Percentiles rank a stretch among this genome's conserved stretches.
These are phyloP conservation scores for Pristionchus pacificus DNA, from an alignment of 1,140 invertebrate species.

Conservation along the genomic window DNA sequence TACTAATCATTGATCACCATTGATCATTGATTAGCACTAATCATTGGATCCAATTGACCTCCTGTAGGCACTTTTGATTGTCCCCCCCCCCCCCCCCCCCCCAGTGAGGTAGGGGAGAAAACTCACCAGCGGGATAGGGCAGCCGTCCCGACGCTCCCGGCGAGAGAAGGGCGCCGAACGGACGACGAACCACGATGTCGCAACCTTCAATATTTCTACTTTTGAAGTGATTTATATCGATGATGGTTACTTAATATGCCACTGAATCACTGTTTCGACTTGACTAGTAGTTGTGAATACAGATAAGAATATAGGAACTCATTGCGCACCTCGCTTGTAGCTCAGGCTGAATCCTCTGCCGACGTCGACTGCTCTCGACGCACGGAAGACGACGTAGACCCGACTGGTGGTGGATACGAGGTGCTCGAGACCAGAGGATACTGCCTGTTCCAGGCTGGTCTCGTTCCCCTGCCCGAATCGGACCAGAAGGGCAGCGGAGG, in stretches of 20 bases:
- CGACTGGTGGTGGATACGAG: conserved; percentile 83
- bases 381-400: conserved; percentile 85
- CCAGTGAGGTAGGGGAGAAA: no score
- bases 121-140: not conserved
- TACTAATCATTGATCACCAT: no score
- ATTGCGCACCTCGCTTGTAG: conserved; percentile 71
- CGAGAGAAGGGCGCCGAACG: conserved; percentile 42
- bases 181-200: conserved; percentile 43
- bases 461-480: conserved; percentile 65
- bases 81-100: no score
- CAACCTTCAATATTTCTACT: conserved; percentile 35
- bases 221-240: not conserved
- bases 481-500: conserved; percentile 75
- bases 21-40: no score
- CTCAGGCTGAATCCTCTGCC: conserved; percentile 83
- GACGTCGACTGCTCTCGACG: conserved; percentile 75
- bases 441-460: conserved; percentile 65
- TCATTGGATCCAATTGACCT: no score
- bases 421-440: conserved; percentile 58
- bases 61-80: no score
- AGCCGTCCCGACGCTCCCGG: conserved; percentile 32
- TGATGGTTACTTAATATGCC: not conserved
- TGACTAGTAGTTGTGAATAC: no score
- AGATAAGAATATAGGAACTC: no score
- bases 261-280: no score